Base-by-base conservation (phyloP, 1,140 invertebrate genomes). In the Metopolophium dirhodum region DNA sequence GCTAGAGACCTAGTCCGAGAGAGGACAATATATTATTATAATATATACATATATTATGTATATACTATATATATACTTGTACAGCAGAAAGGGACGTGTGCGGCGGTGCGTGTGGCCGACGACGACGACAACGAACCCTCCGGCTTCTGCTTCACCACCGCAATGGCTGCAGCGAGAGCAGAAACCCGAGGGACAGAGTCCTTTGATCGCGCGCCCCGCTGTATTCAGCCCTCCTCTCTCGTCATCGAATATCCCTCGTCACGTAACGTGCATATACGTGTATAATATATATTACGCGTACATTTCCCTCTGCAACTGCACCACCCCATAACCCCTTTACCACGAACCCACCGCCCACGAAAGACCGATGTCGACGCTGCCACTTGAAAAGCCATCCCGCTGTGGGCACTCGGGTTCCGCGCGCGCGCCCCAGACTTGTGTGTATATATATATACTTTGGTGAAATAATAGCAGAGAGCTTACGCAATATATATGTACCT, bases 371-470 rank as follows among this genome's bases (percentile, higher is more conserved):
- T 85, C 77, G 47, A 93, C n/a, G 91, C 49, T 37, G 45, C 91
- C 91, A 93, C 91, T 93, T 57, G 47, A 93, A 93, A 85, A 93
- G 49, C 82, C 91, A 93, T 93, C 82, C 77, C 49, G 49, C 35
- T 57, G 82, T 92, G 90, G 77, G 47, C 90, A 83, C 90, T 51
- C 90, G 30, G 61, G 61, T 77, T 77, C 61, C 61, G 89, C 26
- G 51, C 49, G 88, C n/a, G 88, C 45, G 51, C 35, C 14, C 22
- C 35, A 20, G 90, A 30, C 41, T 51, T 91, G 20, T 68, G 18
- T 90, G 8, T 35, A 90, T 47, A 90, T 37, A 82, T 37, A 37
- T 83, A 23, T 82, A 82, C 77, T 83, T 83, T 37, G 35, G 51
- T 47, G 30, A 49, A 87, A 47, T 49, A 89, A 89, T 54, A 54